phyloP scores from a whole-genome alignment of 2,888 invertebrate genomes.

The Trileptium ribeirensis region DNA sequence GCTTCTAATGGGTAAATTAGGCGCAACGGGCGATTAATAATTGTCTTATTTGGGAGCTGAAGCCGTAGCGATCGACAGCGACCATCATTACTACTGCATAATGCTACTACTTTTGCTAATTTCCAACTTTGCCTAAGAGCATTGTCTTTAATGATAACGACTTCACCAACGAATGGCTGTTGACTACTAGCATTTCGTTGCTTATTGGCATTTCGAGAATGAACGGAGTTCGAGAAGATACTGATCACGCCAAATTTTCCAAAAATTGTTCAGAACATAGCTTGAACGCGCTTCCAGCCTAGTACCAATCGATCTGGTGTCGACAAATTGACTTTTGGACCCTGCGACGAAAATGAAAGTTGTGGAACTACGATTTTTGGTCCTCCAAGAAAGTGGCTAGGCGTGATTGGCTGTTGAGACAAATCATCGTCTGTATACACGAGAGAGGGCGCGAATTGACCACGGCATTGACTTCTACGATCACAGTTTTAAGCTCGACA shows the following conservation, averaged over 20 bases:
- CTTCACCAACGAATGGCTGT: neutral
- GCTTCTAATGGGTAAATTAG: neutral
- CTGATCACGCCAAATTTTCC: neutral
- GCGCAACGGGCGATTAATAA: neutral
- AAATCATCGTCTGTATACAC: neutral
- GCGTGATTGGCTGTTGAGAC: neutral
- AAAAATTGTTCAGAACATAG: neutral
- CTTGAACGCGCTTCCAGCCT: neutral
- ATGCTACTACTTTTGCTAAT: neutral
- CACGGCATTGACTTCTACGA: neutral
- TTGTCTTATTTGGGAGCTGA: neutral
- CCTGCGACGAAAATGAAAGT: no score
- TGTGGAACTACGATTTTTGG: neutral
- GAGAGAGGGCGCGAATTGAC: constrained; percentile 12
- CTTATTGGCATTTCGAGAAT: neutral
- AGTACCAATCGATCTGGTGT: neutral
- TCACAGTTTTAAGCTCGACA: constrained; percentile 1
- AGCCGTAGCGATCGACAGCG: neutral
- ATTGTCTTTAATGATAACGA: constrained; percentile 3
- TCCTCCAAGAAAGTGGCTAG: constrained; percentile 6
- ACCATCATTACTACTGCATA: neutral
- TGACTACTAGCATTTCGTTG: neutral
- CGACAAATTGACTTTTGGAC: neutral
- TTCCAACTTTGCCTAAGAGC: constrained; percentile 3
- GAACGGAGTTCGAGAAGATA: neutral